These are phyloP conservation scores for Leucophenga maculata DNA, from an alignment of 2,888 invertebrate genomes.

Conservation along the genomic window DNA sequence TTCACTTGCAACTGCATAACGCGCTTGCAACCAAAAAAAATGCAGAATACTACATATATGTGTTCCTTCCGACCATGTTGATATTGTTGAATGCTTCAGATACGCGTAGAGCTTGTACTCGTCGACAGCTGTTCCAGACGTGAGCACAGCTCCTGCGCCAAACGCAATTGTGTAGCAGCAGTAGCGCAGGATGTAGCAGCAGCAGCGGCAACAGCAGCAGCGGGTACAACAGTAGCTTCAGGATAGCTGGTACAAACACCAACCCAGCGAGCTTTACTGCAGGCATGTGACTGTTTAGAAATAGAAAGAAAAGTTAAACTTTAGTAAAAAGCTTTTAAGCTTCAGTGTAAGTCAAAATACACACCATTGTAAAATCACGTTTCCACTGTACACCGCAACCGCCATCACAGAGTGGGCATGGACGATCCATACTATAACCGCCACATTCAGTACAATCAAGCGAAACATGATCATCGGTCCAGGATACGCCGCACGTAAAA, in stretches of 20 bases:
- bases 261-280: conserved; percentile 81
- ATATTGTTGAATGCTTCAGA: conserved; percentile 40
- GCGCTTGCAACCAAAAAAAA: too few relatives aligned
- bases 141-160: conserved; percentile 74
- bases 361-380: conserved; percentile 84
- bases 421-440: conserved; percentile 82
- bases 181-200: conserved; percentile 62
- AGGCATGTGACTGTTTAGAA: conserved; percentile 78
- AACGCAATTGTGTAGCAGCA: conserved; percentile 69
- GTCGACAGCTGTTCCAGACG: conserved; percentile 75
- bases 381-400: conserved; percentile 82
- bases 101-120: conserved; percentile 69
- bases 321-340: conserved; percentile 19
- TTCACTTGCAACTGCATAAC: not conserved
- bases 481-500: conserved; percentile 85
- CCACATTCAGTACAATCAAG: conserved; percentile 86
- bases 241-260: conserved; percentile 77
- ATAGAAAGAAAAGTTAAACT: conserved; percentile 18
- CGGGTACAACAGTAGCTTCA: conserved; percentile 62
- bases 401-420: conserved; percentile 84
- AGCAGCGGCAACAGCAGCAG: conserved; percentile 52
- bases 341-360: conserved; percentile 49
- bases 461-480: conserved; percentile 84
- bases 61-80: not conserved
- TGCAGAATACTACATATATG: not conserved